Conservation (phyloP, 2,797 vertebrate genomes). For the Hemibagrus guttatus region DNA sequence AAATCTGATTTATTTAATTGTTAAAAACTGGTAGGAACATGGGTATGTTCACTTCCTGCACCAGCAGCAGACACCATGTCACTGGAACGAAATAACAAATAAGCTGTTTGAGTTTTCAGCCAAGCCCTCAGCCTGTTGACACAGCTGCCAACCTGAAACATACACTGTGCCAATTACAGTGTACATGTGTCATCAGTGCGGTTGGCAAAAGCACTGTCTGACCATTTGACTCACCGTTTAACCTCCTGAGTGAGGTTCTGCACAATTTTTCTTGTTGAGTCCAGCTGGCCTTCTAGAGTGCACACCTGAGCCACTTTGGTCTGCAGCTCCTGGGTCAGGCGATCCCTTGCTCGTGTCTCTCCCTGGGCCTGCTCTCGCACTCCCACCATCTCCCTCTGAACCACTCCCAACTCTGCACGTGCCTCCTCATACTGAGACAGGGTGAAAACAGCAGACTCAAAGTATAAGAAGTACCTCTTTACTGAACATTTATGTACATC, state of each 20-base stretch:
- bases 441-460: conserved; percentile 1
- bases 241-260: conserved; percentile 70
- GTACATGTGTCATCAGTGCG: neutral
- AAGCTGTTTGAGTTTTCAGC: conserved; percentile 27
- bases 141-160: conserved; percentile 12
- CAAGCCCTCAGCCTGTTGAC: conserved; percentile 16
- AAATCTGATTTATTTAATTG: neutral
- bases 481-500: neutral
- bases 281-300: conserved; percentile 77
- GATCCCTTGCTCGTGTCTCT: conserved; percentile 60
- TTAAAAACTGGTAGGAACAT: conserved; percentile 1
- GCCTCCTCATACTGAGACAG: conserved; percentile 71
- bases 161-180: neutral
- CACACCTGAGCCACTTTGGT: conserved; percentile 76
- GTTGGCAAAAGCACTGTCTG: neutral
- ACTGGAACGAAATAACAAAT: conserved; percentile 16
- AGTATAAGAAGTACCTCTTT: no score
- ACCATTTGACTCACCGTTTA: conserved; percentile 69
- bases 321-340: conserved; percentile 76
- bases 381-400: conserved; percentile 71
- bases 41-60: neutral
- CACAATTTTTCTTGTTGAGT: conserved; percentile 64
- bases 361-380: conserved; percentile 66
- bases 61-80: conserved; percentile 3
- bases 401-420: conserved; percentile 67